Evolutionary conservation across 2,113 vertebrate species (phyloP).

Genomic region (Rhineura floridana): DNA sequence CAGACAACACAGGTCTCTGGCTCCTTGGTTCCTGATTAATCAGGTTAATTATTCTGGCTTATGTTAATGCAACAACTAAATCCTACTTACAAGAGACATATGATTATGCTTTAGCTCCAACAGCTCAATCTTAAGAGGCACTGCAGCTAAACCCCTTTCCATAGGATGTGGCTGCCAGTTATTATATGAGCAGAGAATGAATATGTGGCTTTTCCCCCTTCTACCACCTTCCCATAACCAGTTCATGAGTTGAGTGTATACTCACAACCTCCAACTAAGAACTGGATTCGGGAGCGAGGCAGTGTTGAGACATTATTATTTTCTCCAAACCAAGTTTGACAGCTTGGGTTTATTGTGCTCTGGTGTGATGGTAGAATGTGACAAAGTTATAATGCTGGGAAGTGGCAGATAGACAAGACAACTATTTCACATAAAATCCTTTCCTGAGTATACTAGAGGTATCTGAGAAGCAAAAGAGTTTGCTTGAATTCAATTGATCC

Average conservation of each 20-base stretch:
- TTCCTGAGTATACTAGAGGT: constrained; percentile 6
- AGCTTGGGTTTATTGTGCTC: too few species aligned
- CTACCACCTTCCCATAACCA: not conserved
- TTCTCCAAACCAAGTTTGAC: too few species aligned
- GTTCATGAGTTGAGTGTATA: not conserved
- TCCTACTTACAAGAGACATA: not conserved
- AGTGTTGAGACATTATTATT: not conserved
- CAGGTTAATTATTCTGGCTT: not conserved
- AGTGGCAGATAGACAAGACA: not conserved
- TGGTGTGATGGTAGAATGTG: not conserved
- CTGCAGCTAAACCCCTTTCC: not conserved
- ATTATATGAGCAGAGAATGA: not conserved
- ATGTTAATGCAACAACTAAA: not conserved
- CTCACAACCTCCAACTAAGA: not conserved
- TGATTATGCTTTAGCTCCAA: not conserved
- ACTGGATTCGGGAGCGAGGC: not conserved
- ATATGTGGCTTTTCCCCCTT: not conserved
- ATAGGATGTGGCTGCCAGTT: not conserved
- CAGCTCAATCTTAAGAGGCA: not conserved
- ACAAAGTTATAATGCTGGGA: not conserved
- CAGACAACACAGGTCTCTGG: too few species aligned
- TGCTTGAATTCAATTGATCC: accelerated
- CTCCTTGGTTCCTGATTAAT: not conserved
- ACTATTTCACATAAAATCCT: not conserved
- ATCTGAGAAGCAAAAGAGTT: not conserved